phyloP scores from a whole-genome alignment of 2,797 vertebrate species.

The Bovichtus diacanthus region DNA sequence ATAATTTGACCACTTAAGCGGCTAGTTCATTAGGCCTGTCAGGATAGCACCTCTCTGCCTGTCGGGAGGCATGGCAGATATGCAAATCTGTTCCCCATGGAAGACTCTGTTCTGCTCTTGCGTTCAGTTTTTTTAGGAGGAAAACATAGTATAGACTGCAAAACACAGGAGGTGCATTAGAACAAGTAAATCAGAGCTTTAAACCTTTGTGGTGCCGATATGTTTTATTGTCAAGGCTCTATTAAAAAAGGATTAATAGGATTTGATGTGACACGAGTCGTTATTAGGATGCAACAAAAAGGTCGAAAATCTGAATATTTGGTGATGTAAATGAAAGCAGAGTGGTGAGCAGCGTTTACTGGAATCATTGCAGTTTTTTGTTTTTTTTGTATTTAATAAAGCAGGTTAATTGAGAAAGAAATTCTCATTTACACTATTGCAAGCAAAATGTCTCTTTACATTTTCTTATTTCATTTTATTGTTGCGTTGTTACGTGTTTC shows the following conservation, averaged over 20 bases:
- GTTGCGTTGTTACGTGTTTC: no score
- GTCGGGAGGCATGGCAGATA: slow-evolving; percentile 74
- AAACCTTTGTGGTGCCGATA: background rate
- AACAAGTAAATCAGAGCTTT: slow-evolving; percentile 2
- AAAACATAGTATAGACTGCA: slow-evolving; percentile 31
- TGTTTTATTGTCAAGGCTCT: background rate
- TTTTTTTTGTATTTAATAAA: slow-evolving; percentile 6
- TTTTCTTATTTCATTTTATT: no score
- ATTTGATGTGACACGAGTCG: slow-evolving; percentile 2
- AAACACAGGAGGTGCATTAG: slow-evolving; percentile 24
- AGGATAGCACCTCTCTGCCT: slow-evolving; percentile 77
- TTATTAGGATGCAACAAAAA: slow-evolving; percentile 16
- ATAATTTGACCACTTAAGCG: slow-evolving; percentile 85
- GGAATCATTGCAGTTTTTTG: background rate
- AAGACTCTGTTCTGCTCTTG: slow-evolving; percentile 53
- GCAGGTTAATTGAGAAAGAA: slow-evolving; percentile 6
- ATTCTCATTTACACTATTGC: slow-evolving; percentile 2
- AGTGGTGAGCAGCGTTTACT: background rate
- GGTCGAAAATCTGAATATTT: slow-evolving; percentile 2
- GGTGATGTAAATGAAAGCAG: background rate
- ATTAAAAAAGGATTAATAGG: background rate
- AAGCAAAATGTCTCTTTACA: no score
- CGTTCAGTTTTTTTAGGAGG: slow-evolving; percentile 38
- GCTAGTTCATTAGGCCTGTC: slow-evolving; percentile 84
- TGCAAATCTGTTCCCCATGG: slow-evolving; percentile 73